A percentile compares a stretch with the other conserved stretches of the same genome.
Conservation (phyloP, 30 jellyfish, hydroid and myxozoan genomes). For the Sanderia malayensis region DNA sequence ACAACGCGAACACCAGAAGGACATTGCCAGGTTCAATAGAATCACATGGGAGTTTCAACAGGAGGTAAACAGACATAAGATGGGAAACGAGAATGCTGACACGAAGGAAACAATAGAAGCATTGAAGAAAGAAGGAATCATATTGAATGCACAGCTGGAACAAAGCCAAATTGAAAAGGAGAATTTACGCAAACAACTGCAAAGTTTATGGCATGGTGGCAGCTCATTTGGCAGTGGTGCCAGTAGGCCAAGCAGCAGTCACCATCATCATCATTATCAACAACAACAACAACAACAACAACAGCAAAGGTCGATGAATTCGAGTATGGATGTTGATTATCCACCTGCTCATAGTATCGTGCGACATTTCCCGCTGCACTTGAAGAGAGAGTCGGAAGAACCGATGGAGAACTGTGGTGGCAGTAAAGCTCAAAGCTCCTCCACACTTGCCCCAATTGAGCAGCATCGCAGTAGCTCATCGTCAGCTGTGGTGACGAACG, state of each 20-base stretch:
- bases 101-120: slow-evolving; percentile 73
- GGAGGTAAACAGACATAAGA: slow-evolving; percentile 77
- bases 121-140: slow-evolving; percentile 55
- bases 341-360: slow-evolving; percentile 61
- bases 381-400: slow-evolving; percentile 60
- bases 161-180: slow-evolving; percentile 88
- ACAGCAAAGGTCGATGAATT: slow-evolving; percentile 34
- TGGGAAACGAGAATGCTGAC: slow-evolving; percentile 57
- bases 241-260: too few species aligned
- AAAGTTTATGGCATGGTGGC: slow-evolving; percentile 36
- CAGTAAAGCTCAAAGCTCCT: slow-evolving; percentile 49
- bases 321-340: slow-evolving; percentile 58
- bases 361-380: slow-evolving; percentile 55
- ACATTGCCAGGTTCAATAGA: slow-evolving; percentile 80
- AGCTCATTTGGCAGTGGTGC: slow-evolving; percentile 32
- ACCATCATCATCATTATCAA: too few species aligned
- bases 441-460: slow-evolving; percentile 25
- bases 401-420: slow-evolving; percentile 59
- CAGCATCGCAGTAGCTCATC: slow-evolving; percentile 25
- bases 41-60: slow-evolving; percentile 87
- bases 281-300: too few species aligned
- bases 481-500: background rate
- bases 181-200: slow-evolving; percentile 79
- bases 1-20: slow-evolving; percentile 98
- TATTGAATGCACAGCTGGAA: slow-evolving; percentile 74